Conservation (phyloP, 2,797 vertebrate genomes). For the Iguana delicatissima region DNA sequence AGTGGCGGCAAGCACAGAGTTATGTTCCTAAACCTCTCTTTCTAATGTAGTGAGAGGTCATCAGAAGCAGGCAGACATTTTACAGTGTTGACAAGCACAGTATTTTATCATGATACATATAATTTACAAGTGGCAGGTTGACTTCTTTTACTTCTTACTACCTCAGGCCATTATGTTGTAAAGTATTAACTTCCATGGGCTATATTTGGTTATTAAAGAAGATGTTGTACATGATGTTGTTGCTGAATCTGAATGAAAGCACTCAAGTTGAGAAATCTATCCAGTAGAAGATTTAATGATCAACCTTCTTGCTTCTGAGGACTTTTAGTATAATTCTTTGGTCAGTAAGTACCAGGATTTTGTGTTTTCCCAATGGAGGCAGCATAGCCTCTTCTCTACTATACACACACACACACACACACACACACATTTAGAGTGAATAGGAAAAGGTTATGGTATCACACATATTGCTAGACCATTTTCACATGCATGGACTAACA, state of each 20-base stretch:
- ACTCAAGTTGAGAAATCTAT: slow-evolving; percentile 24
- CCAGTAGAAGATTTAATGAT: not conserved
- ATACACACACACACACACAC: too few species aligned
- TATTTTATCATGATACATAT: slow-evolving; percentile 22
- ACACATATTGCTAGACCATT: not conserved
- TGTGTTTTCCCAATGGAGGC: not conserved
- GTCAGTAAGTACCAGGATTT: not conserved
- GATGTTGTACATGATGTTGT: slow-evolving; percentile 52
- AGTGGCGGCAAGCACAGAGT: slow-evolving; percentile 69
- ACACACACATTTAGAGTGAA: too few species aligned
- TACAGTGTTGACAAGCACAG: slow-evolving; percentile 51
- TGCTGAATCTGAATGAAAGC: slow-evolving; percentile 48
- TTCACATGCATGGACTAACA: not conserved
- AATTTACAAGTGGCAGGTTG: slow-evolving; percentile 51
- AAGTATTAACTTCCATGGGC: slow-evolving; percentile 44
- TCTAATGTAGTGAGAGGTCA: slow-evolving; percentile 51
- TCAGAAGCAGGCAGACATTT: slow-evolving; percentile 38
- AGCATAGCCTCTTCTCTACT: not conserved
- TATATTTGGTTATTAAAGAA: slow-evolving; percentile 42
- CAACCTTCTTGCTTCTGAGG: not conserved
- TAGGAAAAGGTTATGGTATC: not conserved
- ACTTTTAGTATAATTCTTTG: not conserved
- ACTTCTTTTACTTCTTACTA: slow-evolving; percentile 40
- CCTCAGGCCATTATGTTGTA: slow-evolving; percentile 55
- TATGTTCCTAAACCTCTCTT: slow-evolving; percentile 50